These are phyloP conservation scores for Drosophila antonietae DNA, from an alignment of 2,888 invertebrate species.

Conservation along the genomic window DNA sequence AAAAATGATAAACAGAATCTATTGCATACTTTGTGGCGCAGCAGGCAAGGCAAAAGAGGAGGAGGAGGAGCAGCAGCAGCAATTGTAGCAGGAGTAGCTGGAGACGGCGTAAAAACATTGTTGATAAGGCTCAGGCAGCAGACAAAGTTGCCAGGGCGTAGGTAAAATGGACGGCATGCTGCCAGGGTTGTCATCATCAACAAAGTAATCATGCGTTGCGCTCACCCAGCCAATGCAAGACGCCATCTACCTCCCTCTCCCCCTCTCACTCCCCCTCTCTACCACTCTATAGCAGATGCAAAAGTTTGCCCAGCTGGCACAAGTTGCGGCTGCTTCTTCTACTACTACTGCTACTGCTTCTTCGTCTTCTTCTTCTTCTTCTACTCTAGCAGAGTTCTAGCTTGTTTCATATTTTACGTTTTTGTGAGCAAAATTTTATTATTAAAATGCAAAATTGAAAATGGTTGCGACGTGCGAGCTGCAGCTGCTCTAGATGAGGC, in stretches of 20 bases:
- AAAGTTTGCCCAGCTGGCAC: conserved; percentile 70
- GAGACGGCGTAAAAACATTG: conserved; percentile 18
- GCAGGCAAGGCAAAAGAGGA: conserved; percentile 9
- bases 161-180: conserved; percentile 37
- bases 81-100: neutral
- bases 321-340: conserved; percentile 32
- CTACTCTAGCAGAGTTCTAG: conserved; percentile 17
- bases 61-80: neutral
- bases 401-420: conserved; percentile 46
- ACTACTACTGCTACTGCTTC: neutral
- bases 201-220: conserved; percentile 73
- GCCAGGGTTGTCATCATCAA: conserved; percentile 78
- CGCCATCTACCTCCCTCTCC: neutral
- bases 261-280: neutral
- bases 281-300: conserved; percentile 10
- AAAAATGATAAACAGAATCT: conserved; percentile 74
- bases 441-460: conserved; percentile 81
- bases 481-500: neutral
- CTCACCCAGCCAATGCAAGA: neutral
- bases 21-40: conserved; percentile 75
- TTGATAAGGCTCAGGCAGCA: conserved; percentile 52
- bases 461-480: conserved; percentile 66
- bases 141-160: conserved; percentile 44
- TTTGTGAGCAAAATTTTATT: conserved; percentile 74
- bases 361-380: neutral